A percentile compares a stretch with the other conserved stretches of the same genome.
These are phyloP conservation scores for Lasioglossum figueresi DNA, from an alignment of 2,888 invertebrate genomes.

Conservation along the genomic window DNA sequence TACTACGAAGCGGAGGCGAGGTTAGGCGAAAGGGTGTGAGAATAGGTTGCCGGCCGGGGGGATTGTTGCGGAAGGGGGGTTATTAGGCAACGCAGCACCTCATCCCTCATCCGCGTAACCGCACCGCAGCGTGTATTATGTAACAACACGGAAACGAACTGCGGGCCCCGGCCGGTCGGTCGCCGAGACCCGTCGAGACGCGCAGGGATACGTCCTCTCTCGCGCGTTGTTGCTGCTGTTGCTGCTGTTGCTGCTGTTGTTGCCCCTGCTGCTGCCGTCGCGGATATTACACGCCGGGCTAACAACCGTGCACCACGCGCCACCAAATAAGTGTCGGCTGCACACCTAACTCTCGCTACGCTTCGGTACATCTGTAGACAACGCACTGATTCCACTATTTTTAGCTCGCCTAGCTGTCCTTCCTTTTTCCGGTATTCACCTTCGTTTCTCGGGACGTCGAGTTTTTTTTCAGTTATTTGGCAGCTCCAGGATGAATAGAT, in stretches of 20 bases:
- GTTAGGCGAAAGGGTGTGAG: slow-evolving; percentile 50
- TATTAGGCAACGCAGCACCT: slow-evolving; percentile 83
- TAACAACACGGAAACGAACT: slow-evolving; percentile 83
- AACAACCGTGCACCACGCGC: slow-evolving; percentile 57
- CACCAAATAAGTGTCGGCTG: slow-evolving; percentile 70
- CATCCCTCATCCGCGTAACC: slow-evolving; percentile 83
- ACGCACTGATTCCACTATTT: slow-evolving; percentile 31
- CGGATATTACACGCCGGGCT: slow-evolving; percentile 71
- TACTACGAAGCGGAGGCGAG: neutral
- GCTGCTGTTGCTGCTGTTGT: slow-evolving; percentile 47
- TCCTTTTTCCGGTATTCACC: neutral
- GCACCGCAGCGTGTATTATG: slow-evolving; percentile 83
- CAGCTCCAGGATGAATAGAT: neutral
- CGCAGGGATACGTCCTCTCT: slow-evolving; percentile 37
- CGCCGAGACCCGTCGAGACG: slow-evolving; percentile 40
- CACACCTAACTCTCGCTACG: slow-evolving; percentile 67
- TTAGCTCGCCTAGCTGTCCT: neutral
- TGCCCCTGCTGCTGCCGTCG: slow-evolving; percentile 43
- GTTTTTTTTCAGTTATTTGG: too few species aligned
- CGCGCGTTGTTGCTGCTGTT: slow-evolving; percentile 49
- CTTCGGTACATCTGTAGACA: neutral
- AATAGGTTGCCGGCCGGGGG: slow-evolving; percentile 67
- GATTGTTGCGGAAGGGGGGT: slow-evolving; percentile 76
- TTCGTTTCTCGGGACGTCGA: neutral
- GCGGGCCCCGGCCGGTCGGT: slow-evolving; percentile 70